These are phyloP conservation scores for Cerastis leucographa DNA, from an alignment of 2,888 invertebrate genomes.

Conservation along the genomic window DNA sequence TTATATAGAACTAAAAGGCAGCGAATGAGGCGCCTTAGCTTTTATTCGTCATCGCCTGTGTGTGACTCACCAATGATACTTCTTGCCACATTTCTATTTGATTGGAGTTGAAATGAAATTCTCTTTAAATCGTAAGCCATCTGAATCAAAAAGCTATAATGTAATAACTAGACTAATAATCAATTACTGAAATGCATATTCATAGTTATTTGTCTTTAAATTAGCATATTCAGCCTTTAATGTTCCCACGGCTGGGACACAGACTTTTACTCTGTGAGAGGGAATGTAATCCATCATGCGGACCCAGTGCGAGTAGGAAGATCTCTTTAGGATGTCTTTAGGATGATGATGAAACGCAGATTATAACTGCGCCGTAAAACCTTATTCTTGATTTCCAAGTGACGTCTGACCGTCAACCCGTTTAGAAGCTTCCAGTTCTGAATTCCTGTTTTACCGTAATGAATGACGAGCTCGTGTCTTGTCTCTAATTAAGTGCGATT, in stretches of 20 bases:
- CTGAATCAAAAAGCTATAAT: slow-evolving; percentile 18
- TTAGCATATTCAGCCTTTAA: background rate
- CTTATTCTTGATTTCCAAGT: background rate
- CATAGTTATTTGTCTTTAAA: background rate
- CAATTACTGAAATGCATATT: background rate
- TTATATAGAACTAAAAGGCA: slow-evolving; percentile 43
- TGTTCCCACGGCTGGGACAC: background rate
- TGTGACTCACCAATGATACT: slow-evolving; percentile 50
- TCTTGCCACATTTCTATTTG: slow-evolving; percentile 53
- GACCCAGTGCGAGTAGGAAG: background rate
- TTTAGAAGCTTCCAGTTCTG: slow-evolving; percentile 36
- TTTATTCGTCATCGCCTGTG: slow-evolving; percentile 58
- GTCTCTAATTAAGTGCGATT: slow-evolving; percentile 31
- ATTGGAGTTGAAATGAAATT: slow-evolving; percentile 38
- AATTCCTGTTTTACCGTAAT: slow-evolving; percentile 57
- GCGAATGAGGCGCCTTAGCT: slow-evolving; percentile 38
- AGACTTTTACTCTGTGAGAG: background rate
- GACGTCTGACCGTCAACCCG: slow-evolving; percentile 10
- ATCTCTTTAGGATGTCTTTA: background rate
- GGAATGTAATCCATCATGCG: background rate
- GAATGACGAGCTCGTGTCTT: slow-evolving; percentile 13
- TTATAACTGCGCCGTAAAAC: slow-evolving; percentile 2
- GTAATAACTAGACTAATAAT: slow-evolving; percentile 2
- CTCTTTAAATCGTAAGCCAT: slow-evolving; percentile 17
- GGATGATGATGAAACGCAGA: background rate